Conservation (phyloP, 2,113 vertebrate genomes). For the Thunnus maccoyii region DNA sequence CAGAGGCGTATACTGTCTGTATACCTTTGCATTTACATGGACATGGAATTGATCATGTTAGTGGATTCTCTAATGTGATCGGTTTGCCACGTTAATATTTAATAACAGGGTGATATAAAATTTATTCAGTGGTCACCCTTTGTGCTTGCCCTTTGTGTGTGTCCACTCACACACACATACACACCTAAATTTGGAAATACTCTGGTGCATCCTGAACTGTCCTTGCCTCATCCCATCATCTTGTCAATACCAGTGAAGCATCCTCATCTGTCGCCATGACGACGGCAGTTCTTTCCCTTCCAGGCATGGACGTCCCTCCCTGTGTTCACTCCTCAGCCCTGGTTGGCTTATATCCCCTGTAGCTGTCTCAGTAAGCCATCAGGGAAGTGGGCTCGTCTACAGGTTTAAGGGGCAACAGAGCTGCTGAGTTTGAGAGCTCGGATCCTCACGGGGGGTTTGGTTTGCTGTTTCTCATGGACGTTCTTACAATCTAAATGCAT, state of each 20-base stretch:
- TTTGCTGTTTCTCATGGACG: slow-evolving; percentile 33
- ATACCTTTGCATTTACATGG: neutral
- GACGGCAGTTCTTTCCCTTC: slow-evolving; percentile 60
- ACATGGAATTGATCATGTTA: neutral
- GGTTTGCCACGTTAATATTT: slow-evolving; percentile 27
- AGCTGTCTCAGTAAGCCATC: slow-evolving; percentile 56
- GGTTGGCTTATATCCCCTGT: slow-evolving; percentile 68
- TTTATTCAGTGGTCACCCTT: slow-evolving; percentile 4
- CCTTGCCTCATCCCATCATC: slow-evolving; percentile 72
- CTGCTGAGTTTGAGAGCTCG: slow-evolving; percentile 66
- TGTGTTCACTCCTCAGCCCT: slow-evolving; percentile 55
- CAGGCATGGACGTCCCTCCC: slow-evolving; percentile 60
- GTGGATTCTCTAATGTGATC: neutral
- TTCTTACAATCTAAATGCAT: slow-evolving; percentile 32
- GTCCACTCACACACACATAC: slow-evolving; percentile 11
- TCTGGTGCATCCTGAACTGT: slow-evolving; percentile 60
- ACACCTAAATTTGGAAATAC: slow-evolving; percentile 45
- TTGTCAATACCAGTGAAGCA: slow-evolving; percentile 76
- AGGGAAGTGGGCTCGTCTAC: slow-evolving; percentile 54
- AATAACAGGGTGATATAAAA: neutral
- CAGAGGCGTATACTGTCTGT: neutral
- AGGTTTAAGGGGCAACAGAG: slow-evolving; percentile 66
- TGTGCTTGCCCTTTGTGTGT: neutral
- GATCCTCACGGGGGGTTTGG: slow-evolving; percentile 34
- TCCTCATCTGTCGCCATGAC: slow-evolving; percentile 80